Evolutionary conservation across 1,140 invertebrate species (phyloP).

Genomic region (Zaprionus capensis): DNA sequence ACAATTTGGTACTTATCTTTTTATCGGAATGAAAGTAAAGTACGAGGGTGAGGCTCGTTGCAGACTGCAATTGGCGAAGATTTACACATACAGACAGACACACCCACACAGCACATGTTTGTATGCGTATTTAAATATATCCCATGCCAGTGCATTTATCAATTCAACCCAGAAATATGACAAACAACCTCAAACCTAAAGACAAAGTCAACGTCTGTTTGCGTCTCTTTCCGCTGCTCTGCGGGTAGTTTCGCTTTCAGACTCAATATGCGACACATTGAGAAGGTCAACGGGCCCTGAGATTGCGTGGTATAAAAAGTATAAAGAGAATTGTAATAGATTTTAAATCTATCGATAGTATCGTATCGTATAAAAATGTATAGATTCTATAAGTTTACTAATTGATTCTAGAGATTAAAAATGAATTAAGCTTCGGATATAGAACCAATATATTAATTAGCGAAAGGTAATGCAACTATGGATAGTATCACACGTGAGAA

Average conservation of each 20-base stretch:
- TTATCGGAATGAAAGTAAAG: slow-evolving; percentile 1
- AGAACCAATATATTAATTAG: neutral
- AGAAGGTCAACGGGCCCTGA: neutral
- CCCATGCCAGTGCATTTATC: slow-evolving; percentile 10
- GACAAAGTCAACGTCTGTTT: slow-evolving; percentile 22
- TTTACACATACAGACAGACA: neutral
- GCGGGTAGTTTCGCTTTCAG: neutral
- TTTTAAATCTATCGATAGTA: neutral
- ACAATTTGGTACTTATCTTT: neutral
- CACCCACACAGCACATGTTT: neutral
- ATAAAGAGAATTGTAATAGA: no score
- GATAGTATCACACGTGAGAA: neutral
- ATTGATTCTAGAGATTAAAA: no score
- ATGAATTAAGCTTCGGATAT: no score
- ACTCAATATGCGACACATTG: slow-evolving; percentile 9
- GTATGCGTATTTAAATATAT: slow-evolving; percentile 14
- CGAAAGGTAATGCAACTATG: neutral
- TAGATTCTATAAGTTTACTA: no score
- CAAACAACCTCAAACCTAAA: slow-evolving; percentile 34
- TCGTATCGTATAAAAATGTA: no score
- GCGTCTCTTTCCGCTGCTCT: neutral
- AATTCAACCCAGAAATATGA: slow-evolving; percentile 31
- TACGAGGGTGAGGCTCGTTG: slow-evolving; percentile 5
- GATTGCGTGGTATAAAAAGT: no score
- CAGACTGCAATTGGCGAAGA: slow-evolving; percentile 7